phyloP scores from a whole-genome alignment of 2,888 invertebrate species.

The Masnerella sp. region DNA sequence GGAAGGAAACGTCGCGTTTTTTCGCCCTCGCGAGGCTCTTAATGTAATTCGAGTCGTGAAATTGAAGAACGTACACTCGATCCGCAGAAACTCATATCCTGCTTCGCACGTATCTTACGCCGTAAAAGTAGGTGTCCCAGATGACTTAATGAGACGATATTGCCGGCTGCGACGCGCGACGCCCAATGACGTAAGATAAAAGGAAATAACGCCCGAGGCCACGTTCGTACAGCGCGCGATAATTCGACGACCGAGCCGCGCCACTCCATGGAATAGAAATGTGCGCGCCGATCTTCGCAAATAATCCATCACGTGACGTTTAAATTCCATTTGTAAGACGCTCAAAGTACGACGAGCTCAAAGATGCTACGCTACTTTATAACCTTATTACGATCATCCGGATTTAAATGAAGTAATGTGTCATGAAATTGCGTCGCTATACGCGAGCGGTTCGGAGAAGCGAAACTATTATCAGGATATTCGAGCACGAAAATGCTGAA shows the following conservation, averaged over 20 bases:
- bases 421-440: conserved; percentile 4
- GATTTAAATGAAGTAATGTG: conserved; percentile 25
- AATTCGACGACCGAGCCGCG: conserved; percentile 23
- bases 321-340: conserved; percentile 20
- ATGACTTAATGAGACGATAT: conserved; percentile 54
- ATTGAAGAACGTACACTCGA: conserved; percentile 40
- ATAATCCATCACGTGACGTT: conserved; percentile 33
- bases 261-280: conserved; percentile 21
- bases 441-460: no score
- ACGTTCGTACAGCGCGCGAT: conserved; percentile 21
- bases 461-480: no score
- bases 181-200: conserved; percentile 42
- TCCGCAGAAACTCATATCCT: conserved; percentile 44
- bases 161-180: conserved; percentile 30
- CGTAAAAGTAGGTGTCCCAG: conserved; percentile 40
- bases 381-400: conserved; percentile 23
- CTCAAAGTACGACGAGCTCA: conserved; percentile 14
- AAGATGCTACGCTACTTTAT: conserved; percentile 13
- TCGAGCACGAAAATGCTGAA: no score
- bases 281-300: conserved; percentile 13
- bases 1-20: not conserved
- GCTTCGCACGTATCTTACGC: conserved; percentile 39
- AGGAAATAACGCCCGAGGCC: conserved; percentile 36
- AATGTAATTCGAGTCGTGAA: conserved; percentile 40
- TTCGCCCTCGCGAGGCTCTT: conserved; percentile 17